Conservation (phyloP, 2,113 vertebrate genomes). For the Pagrus major region DNA sequence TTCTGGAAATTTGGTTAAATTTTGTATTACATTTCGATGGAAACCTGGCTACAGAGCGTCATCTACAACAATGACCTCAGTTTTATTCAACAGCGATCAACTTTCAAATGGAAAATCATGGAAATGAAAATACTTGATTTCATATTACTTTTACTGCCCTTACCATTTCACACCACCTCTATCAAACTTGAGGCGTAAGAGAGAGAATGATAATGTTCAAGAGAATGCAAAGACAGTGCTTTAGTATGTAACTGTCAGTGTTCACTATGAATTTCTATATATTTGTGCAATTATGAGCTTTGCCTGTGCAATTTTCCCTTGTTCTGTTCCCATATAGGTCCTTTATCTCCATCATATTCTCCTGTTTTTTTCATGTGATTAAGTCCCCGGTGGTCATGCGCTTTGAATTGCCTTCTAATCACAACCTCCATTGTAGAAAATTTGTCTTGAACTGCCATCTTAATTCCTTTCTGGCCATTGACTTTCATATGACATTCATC, state of each 20-base stretch:
- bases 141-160: neutral
- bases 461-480: slow-evolving; percentile 75
- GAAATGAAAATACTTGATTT: neutral
- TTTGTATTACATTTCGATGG: neutral
- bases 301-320: slow-evolving; percentile 23
- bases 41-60: neutral
- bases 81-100: neutral
- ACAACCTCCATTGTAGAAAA: slow-evolving; percentile 53
- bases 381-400: slow-evolving; percentile 52
- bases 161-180: slow-evolving; percentile 9
- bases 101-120: neutral
- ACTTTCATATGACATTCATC: slow-evolving; percentile 77
- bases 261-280: slow-evolving; percentile 11
- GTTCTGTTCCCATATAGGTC: slow-evolving; percentile 18
- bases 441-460: slow-evolving; percentile 68
- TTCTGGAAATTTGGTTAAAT: neutral
- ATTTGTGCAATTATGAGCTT: slow-evolving; percentile 39
- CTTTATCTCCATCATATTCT: slow-evolving; percentile 58
- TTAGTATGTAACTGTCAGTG: slow-evolving; percentile 1
- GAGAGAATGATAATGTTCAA: slow-evolving; percentile 27
- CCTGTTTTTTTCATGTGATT: slow-evolving; percentile 60
- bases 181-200: neutral
- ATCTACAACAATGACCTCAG: neutral
- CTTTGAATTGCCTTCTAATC: slow-evolving; percentile 67
- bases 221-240: slow-evolving; percentile 16